Evolutionary conservation across 2,797 vertebrate species (phyloP), one percentile per base, ranked within the genome.

Genomic region (Centropyge bicolor): DNA sequence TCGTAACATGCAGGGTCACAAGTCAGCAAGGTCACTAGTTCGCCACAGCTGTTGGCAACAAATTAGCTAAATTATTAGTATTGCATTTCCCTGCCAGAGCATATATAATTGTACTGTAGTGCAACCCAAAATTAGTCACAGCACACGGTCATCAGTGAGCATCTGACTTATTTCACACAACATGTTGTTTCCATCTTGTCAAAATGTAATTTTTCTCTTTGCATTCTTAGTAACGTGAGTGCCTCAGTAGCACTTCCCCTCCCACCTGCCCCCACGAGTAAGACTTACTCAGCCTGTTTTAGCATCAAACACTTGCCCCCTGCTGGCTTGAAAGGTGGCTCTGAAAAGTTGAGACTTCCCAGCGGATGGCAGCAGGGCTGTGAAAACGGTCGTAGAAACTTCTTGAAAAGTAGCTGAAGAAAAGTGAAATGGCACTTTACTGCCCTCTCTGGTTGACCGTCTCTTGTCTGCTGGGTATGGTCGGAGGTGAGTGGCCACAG

Each of bases 1-100:
- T 38, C 35, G 4, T 24, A 24, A 3, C 13, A 17, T 45, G 20
- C n/a, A 16, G 16, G 46, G 64, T 76, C 46, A 38, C 19, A 55
- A 51, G 43, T 78, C 14, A 27, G 43, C 22, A 5, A 14, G 38
- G 71, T 66, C 71, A 66, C 74, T 64, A 38, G 35, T 46, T 54
- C 35, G 14, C 36, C 10, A 8, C 40, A 27, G 24, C 66, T 65
- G 57, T 56, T 52, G 27, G 36, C 45, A 22, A 24, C 36, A 66
- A 11, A 51, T 55, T 17, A 64, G 56, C 31, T 14, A 3, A 22
- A 72, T 24, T 31, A 4, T 20, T 27, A 16, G 8, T 16, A 24
- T 65, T 70, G 62, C 54, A 36, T 5, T 38, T 16, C n/a, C 20
- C 20, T 22, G 31, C 55, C 45, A 45, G n/a, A 64, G 20, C n/a